Conservation (phyloP, 2,888 invertebrate genomes). For the Dendrolimus houi region DNA sequence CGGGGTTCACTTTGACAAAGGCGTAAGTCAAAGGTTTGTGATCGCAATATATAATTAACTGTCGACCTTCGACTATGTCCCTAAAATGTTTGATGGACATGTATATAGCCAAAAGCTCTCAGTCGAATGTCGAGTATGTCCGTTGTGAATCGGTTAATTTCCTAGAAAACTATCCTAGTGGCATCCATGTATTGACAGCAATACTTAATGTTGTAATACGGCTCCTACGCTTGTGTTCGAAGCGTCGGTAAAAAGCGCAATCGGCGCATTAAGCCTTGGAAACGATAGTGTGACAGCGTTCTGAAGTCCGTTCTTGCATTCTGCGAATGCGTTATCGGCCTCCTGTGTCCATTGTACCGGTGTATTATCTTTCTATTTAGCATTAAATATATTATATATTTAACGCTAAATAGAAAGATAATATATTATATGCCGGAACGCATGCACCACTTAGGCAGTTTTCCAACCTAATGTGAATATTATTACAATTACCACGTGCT, state of each 20-base stretch:
- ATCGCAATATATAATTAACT: slow-evolving; percentile 3
- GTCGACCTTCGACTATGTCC: slow-evolving; percentile 3
- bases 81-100: not conserved
- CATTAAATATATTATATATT: too few species aligned
- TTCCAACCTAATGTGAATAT: too few species aligned
- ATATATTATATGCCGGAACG: too few species aligned
- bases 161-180: slow-evolving; percentile 1
- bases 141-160: slow-evolving; percentile 1
- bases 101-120: not conserved
- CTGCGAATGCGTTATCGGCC: too few species aligned
- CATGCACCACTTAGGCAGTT: too few species aligned
- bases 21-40: slow-evolving; percentile 6
- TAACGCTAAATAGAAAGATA: too few species aligned
- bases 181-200: not conserved
- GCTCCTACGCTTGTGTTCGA: slow-evolving; percentile 3
- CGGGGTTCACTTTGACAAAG: not conserved
- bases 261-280: too few species aligned
- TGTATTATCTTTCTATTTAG: too few species aligned
- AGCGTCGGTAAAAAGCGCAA: slow-evolving; percentile 1
- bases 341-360: too few species aligned
- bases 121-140: slow-evolving; percentile 1
- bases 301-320: too few species aligned
- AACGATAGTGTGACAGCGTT: too few species aligned
- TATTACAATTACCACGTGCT: too few species aligned
- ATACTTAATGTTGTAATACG: slow-evolving; percentile 3